A percentile compares a stretch with the other conserved stretches of the same genome.
phyloP scores from a whole-genome alignment of 2,888 invertebrate species.

The Athalia circularis region DNA sequence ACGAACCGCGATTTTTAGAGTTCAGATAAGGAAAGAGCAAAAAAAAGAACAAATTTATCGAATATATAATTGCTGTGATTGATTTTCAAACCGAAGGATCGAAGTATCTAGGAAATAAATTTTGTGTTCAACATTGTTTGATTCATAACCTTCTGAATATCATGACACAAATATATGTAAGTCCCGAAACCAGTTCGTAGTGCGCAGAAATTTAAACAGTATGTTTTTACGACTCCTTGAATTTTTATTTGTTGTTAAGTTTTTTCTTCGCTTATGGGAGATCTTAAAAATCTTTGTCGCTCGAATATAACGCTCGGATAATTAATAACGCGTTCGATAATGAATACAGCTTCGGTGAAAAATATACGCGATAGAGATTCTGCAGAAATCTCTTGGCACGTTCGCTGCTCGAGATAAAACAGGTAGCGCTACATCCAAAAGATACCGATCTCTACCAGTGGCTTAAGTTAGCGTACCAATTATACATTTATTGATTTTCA shows the following conservation, averaged over 20 bases:
- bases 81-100: too few species aligned
- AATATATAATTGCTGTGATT: too few species aligned
- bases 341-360: background rate
- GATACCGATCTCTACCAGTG: constrained; percentile 28
- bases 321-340: background rate
- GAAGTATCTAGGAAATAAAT: background rate
- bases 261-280: too few species aligned
- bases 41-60: too few species aligned
- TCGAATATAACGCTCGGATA: too few species aligned
- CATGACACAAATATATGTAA: too few species aligned
- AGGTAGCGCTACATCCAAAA: background rate
- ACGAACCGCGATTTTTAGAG: too few species aligned
- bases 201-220: background rate
- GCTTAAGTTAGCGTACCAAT: constrained; percentile 37
- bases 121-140: background rate
- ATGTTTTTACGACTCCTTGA: background rate
- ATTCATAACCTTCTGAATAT: background rate
- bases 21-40: too few species aligned
- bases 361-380: background rate
- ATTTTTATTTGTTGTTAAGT: background rate
- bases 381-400: too few species aligned
- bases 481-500: constrained; percentile 43
- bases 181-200: background rate
- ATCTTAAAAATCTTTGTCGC: too few species aligned
- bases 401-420: background rate